Conservation (phyloP, 2,113 vertebrate genomes). For the Phylloscopus trochilus region DNA sequence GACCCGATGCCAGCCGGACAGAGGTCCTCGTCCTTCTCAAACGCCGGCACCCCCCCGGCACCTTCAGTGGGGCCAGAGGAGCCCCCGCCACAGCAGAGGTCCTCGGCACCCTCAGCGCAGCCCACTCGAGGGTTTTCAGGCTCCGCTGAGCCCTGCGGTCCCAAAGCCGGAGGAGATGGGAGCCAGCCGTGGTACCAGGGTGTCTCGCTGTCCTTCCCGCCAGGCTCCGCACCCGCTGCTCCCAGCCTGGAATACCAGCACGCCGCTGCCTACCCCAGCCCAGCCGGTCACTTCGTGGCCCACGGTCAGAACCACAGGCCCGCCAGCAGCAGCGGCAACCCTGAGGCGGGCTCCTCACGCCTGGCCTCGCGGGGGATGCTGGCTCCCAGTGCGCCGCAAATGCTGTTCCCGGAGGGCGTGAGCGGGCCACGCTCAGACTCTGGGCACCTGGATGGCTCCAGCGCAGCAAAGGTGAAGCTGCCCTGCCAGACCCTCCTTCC, state of each 20-base stretch:
- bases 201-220: slow-evolving; percentile 16
- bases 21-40: slow-evolving; percentile 58
- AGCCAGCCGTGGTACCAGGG: slow-evolving; percentile 52
- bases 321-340: neutral
- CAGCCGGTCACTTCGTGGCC: neutral
- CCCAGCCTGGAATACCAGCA: slow-evolving; percentile 24
- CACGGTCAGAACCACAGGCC: slow-evolving; percentile 48
- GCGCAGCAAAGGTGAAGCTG: slow-evolving; percentile 70
- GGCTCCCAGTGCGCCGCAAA: slow-evolving; percentile 11
- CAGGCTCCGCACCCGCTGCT: neutral
- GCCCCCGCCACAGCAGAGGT: neutral
- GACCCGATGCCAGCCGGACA: neutral
- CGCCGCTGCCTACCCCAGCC: neutral
- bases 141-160: neutral
- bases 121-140: neutral
- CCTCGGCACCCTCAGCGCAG: neutral
- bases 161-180: neutral
- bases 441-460: slow-evolving; percentile 48
- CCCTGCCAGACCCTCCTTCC: slow-evolving; percentile 77
- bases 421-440: neutral
- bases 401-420: slow-evolving; percentile 16
- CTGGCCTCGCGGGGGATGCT: neutral
- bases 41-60: neutral
- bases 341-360: neutral
- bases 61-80: neutral